These are phyloP conservation scores for Microcebus ravelobensis DNA, from an alignment of 2,113 vertebrate species.

Conservation along the genomic window DNA sequence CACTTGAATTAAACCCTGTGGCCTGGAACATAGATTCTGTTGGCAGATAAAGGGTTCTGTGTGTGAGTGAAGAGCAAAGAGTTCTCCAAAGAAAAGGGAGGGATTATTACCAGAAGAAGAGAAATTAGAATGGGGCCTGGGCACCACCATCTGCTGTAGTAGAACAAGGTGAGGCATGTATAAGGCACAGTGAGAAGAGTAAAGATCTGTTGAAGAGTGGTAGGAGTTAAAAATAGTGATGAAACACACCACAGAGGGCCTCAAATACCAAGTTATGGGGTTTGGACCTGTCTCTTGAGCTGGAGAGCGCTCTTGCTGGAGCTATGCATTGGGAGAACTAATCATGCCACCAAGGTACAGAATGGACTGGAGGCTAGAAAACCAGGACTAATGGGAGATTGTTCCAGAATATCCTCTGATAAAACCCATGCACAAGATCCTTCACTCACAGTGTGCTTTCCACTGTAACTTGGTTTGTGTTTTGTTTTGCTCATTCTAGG, in stretches of 20 bases:
- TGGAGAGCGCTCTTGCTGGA: neutral
- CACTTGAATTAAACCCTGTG: neutral
- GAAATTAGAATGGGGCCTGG: neutral
- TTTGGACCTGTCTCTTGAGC: neutral
- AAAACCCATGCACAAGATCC: neutral
- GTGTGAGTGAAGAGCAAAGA: neutral
- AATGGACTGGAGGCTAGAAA: neutral
- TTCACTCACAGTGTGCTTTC: neutral
- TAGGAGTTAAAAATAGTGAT: neutral
- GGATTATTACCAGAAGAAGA: neutral
- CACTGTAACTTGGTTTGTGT: neutral
- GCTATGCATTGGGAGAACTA: neutral
- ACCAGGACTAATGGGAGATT: neutral
- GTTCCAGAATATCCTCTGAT: slow-evolving; percentile 8
- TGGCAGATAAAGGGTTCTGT: neutral
- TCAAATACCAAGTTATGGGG: neutral
- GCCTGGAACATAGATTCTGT: neutral
- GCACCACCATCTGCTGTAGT: too few species aligned
- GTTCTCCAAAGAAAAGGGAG: neutral
- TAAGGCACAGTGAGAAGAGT: neutral
- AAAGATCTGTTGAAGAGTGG: neutral
- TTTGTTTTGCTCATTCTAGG: neutral
- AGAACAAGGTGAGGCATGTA: neutral
- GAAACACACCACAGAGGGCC: neutral
- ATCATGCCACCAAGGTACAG: neutral